A percentile compares a stretch with the other conserved stretches of the same genome.
Conservation (phyloP, 2,113 vertebrate species). For the Cyprinus carpio region DNA sequence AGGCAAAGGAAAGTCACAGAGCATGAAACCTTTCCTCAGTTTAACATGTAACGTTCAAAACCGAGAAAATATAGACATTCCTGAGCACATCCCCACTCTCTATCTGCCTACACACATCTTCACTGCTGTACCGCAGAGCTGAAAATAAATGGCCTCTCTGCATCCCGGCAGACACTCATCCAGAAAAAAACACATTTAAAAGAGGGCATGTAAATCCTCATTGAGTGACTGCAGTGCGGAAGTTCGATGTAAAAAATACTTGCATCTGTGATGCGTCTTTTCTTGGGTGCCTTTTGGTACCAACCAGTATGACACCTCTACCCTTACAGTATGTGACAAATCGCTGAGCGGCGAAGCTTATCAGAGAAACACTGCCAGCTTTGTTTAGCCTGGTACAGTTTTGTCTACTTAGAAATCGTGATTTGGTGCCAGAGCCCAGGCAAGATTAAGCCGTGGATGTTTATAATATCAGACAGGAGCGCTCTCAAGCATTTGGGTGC, state of each 20-base stretch:
- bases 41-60: not conserved
- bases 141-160: constrained; percentile 28
- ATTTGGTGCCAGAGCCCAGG: constrained; percentile 39
- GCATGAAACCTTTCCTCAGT: constrained; percentile 25
- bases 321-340: constrained; percentile 54
- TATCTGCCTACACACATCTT: constrained; percentile 19
- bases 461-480: constrained; percentile 66
- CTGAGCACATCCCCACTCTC: not conserved
- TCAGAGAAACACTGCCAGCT: constrained; percentile 41
- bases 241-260: not conserved
- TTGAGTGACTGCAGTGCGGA: constrained; percentile 15
- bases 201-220: constrained; percentile 1
- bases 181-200: constrained; percentile 23
- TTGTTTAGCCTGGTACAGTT: constrained; percentile 42
- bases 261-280: constrained; percentile 22
- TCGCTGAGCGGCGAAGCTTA: constrained; percentile 38
- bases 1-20: constrained; percentile 5
- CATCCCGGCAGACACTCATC: constrained; percentile 5
- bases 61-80: not conserved
- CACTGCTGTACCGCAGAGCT: not conserved
- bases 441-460: constrained; percentile 64
- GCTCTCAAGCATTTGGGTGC: constrained; percentile 59
- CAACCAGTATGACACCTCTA: not conserved
- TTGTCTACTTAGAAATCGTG: constrained; percentile 48
- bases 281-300: constrained; percentile 8